phyloP scores from a whole-genome alignment of 2,113 vertebrate species.

The Podilymbus podiceps region DNA sequence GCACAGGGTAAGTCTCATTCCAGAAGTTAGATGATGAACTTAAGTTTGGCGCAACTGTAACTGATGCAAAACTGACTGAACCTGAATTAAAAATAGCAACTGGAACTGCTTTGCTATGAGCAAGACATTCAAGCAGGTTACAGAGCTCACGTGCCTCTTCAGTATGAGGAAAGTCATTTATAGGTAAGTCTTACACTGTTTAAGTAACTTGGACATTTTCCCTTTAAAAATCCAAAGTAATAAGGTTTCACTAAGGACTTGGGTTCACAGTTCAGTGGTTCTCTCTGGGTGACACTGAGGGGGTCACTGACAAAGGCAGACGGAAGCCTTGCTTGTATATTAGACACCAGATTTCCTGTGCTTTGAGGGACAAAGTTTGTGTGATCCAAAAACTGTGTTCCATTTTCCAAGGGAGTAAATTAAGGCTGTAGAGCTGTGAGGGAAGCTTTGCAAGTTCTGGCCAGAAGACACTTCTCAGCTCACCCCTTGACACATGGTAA shows the following conservation, averaged over 20 bases:
- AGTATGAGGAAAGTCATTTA: neutral
- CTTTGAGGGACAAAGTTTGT: neutral
- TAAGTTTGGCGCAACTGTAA: neutral
- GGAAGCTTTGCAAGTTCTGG: slow-evolving; percentile 19
- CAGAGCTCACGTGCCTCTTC: neutral
- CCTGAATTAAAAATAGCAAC: neutral
- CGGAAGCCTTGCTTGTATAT: neutral
- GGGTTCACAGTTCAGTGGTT: neutral
- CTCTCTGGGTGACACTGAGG: neutral
- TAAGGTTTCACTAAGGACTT: neutral
- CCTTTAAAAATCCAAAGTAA: neutral
- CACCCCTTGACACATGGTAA: slow-evolving; percentile 30
- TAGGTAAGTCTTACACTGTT: neutral
- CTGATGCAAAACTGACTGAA: neutral
- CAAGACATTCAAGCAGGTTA: neutral
- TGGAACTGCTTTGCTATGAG: neutral
- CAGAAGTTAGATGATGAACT: neutral
- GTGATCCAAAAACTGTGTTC: neutral
- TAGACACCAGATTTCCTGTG: neutral
- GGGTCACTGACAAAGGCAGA: neutral
- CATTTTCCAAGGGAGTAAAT: neutral
- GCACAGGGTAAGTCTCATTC: neutral
- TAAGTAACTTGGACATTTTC: neutral
- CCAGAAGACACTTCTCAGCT: slow-evolving; percentile 7
- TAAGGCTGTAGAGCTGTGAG: neutral